A percentile compares a stretch with the other conserved stretches of the same genome.
Evolutionary conservation across 2,888 invertebrate species (phyloP).

Genomic region (Cremastobaeus sp.): DNA sequence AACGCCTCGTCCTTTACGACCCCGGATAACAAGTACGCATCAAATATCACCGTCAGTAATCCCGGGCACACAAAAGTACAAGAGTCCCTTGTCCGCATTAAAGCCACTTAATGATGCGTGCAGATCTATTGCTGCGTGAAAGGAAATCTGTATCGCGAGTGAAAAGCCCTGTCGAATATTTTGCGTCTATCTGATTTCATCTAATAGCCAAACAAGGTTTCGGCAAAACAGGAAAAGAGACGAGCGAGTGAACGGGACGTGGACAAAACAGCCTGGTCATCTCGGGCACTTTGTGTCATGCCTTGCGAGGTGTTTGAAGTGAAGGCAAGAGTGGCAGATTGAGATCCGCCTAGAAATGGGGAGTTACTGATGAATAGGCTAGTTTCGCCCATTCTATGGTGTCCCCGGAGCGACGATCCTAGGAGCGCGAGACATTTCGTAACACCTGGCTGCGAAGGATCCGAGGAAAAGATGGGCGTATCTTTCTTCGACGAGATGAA

Average conservation of each 20-base stretch:
- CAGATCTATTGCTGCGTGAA: slow-evolving; percentile 28
- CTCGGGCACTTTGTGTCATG: slow-evolving; percentile 14
- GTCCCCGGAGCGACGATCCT: slow-evolving; percentile 50
- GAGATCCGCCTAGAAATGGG: slow-evolving; percentile 33
- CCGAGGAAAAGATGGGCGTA: slow-evolving; percentile 41
- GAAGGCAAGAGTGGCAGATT: slow-evolving; percentile 37
- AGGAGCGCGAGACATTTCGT: slow-evolving; percentile 34
- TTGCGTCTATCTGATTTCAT: slow-evolving; percentile 54
- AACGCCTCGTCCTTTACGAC: slow-evolving; percentile 19
- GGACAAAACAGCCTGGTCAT: slow-evolving; percentile 30
- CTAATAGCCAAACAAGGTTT: slow-evolving; percentile 39
- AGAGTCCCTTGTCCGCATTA: slow-evolving; percentile 34
- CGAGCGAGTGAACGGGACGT: slow-evolving; percentile 25
- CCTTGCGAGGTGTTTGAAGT: slow-evolving; percentile 37
- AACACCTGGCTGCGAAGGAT: slow-evolving; percentile 53
- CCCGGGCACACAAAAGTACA: slow-evolving; percentile 15
- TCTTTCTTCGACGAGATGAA: slow-evolving; percentile 16
- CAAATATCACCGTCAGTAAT: slow-evolving; percentile 44
- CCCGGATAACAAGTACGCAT: slow-evolving; percentile 33
- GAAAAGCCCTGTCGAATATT: slow-evolving; percentile 28
- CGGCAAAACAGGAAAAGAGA: slow-evolving; percentile 33
- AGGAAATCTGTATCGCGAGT: slow-evolving; percentile 32
- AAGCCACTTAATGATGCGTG: slow-evolving; percentile 51
- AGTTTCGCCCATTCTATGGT: slow-evolving; percentile 39
- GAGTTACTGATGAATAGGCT: slow-evolving; percentile 29